Evolutionary conservation across 2,113 vertebrate species (phyloP).

Genomic region (Macrotus californicus): DNA sequence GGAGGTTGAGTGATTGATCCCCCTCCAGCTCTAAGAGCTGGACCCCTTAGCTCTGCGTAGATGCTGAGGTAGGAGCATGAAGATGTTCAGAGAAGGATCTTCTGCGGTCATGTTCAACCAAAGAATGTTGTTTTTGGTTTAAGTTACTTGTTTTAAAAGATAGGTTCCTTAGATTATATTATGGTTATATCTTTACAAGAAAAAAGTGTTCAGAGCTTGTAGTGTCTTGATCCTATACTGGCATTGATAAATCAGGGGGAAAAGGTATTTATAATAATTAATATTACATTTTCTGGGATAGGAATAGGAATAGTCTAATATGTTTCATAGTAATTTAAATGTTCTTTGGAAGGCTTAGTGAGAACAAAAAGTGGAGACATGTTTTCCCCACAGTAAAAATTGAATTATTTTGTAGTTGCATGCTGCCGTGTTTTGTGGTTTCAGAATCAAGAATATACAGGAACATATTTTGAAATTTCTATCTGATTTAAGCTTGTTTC

Average conservation of each 20-base stretch:
- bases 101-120: background rate
- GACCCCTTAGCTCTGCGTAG: background rate
- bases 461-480: background rate
- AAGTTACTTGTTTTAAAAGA: background rate
- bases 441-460: background rate
- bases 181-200: background rate
- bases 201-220: background rate
- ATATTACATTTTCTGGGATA: slow-evolving; percentile 26
- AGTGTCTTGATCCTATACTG: background rate
- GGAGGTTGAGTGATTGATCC: background rate
- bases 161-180: background rate
- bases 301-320: background rate
- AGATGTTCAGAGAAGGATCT: background rate
- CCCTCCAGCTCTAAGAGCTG: background rate
- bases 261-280: slow-evolving; percentile 26
- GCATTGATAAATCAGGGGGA: background rate
- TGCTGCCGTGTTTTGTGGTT: background rate
- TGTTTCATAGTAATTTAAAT: background rate
- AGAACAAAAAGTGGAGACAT: background rate
- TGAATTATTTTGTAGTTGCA: background rate
- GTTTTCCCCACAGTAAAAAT: background rate
- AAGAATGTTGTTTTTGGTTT: background rate
- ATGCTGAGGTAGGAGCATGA: background rate
- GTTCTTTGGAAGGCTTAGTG: background rate
- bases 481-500: background rate